phyloP scores from a whole-genome alignment of 2,888 invertebrate species.

The Epirrita christyi region DNA sequence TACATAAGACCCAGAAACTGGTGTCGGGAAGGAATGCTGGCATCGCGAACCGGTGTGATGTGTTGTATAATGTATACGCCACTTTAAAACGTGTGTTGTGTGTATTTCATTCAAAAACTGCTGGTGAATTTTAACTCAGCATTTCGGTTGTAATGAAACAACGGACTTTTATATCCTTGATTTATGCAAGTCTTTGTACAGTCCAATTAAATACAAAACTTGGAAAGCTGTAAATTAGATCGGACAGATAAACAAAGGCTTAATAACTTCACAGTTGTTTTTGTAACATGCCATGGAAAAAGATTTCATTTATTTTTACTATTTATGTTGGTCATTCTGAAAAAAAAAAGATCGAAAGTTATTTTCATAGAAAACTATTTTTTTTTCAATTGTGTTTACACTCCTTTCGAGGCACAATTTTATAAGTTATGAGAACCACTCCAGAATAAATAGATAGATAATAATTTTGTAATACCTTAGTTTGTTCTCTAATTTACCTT shows the following conservation, averaged over 20 bases:
- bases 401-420: too few species aligned
- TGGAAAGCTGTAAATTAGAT: conserved; percentile 41
- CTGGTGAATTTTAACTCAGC: conserved; percentile 19
- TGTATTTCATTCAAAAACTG: conserved; percentile 32
- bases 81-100: conserved; percentile 5
- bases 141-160: conserved; percentile 32
- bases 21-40: conserved; percentile 2
- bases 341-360: too few species aligned
- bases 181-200: conserved; percentile 37
- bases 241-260: conserved; percentile 42
- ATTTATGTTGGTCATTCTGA: too few species aligned
- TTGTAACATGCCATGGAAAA: conserved; percentile 21
- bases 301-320: conserved; percentile 3
- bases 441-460: too few species aligned
- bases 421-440: too few species aligned
- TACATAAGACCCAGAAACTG: too few species aligned
- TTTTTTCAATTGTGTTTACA: too few species aligned
- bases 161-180: conserved; percentile 37
- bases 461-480: too few species aligned
- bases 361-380: too few species aligned
- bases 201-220: conserved; percentile 42
- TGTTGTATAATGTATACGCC: conserved; percentile 1
- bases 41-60: conserved; percentile 3
- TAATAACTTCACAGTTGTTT: conserved; percentile 36
- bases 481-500: too few species aligned